These are phyloP conservation scores for Thereva unica DNA, from an alignment of 2,888 invertebrate genomes.

Conservation along the genomic window DNA sequence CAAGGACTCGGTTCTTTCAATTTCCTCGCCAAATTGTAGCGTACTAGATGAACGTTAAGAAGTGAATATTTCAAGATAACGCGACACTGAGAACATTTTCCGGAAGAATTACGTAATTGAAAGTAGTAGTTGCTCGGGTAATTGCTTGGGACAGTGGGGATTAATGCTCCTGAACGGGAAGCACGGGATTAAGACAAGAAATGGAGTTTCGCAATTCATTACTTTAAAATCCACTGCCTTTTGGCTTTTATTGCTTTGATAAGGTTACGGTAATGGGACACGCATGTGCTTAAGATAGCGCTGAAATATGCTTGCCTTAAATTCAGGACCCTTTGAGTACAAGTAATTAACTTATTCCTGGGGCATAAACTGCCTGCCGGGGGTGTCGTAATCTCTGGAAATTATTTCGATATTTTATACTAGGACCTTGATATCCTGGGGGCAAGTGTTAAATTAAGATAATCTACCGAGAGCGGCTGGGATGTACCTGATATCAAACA, in stretches of 20 bases:
- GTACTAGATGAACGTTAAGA: slow-evolving; percentile 15
- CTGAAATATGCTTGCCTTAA: not conserved
- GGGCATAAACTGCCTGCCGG: no score
- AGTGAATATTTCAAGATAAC: slow-evolving; percentile 32
- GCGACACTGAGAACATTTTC: slow-evolving; percentile 14
- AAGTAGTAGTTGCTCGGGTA: slow-evolving; percentile 13
- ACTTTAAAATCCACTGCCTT: not conserved
- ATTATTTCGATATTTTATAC: no score
- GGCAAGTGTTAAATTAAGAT: no score
- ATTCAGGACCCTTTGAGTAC: no score
- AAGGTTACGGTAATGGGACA: no score
- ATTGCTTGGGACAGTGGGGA: slow-evolving; percentile 25
- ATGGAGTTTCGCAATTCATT: slow-evolving; percentile 31
- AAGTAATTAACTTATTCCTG: no score
- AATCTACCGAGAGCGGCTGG: no score
- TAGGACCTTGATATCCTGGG: no score
- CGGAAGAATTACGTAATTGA: slow-evolving; percentile 26
- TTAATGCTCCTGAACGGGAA: slow-evolving; percentile 25
- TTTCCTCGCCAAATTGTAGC: slow-evolving; percentile 20
- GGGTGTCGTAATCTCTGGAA: no score
- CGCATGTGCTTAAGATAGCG: not conserved
- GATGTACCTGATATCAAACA: no score
- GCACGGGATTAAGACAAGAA: slow-evolving; percentile 14
- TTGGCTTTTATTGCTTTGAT: not conserved
- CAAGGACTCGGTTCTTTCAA: slow-evolving; percentile 16